Conservation (phyloP, 2,888 invertebrate species). For the Eupithecia dodoneata region DNA sequence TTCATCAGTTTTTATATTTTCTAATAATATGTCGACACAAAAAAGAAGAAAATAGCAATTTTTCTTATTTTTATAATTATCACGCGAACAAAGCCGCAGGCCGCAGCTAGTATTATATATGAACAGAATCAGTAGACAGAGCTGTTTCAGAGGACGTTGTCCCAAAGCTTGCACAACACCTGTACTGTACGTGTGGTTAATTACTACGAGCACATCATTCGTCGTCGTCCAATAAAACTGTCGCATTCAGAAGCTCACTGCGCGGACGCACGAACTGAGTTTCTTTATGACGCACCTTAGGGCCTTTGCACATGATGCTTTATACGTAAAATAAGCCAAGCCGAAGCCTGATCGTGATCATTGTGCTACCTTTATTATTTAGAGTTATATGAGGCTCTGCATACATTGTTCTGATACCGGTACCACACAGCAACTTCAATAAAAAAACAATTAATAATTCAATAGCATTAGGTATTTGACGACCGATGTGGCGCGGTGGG, state of each 20-base stretch:
- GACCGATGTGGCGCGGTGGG: too few relatives aligned
- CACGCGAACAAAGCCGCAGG: too few relatives aligned
- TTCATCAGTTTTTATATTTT: too few relatives aligned
- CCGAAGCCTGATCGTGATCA: not conserved
- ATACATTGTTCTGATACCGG: too few relatives aligned
- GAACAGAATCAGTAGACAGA: not conserved
- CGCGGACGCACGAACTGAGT: slow-evolving; percentile 21
- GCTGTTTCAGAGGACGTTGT: slow-evolving; percentile 2
- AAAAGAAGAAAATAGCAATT: too few relatives aligned
- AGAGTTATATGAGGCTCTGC: too few relatives aligned
- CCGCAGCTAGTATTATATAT: not conserved
- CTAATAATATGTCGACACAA: too few relatives aligned
- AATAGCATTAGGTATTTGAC: too few relatives aligned
- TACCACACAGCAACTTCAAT: too few relatives aligned
- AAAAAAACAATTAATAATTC: too few relatives aligned
- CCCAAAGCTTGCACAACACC: slow-evolving; percentile 3
- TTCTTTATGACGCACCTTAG: slow-evolving; percentile 18
- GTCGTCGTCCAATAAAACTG: slow-evolving; percentile 47
- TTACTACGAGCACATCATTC: slow-evolving; percentile 38
- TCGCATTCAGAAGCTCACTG: slow-evolving; percentile 49
- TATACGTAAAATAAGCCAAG: not conserved
- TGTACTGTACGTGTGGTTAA: slow-evolving; percentile 10
- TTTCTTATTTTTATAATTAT: too few relatives aligned
- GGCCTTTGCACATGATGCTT: not conserved
- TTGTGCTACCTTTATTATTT: too few relatives aligned